Evolutionary conservation across 2,113 vertebrate species (phyloP), one percentile per base, ranked within the genome.

Genomic region (Menura novaehollandiae): DNA sequence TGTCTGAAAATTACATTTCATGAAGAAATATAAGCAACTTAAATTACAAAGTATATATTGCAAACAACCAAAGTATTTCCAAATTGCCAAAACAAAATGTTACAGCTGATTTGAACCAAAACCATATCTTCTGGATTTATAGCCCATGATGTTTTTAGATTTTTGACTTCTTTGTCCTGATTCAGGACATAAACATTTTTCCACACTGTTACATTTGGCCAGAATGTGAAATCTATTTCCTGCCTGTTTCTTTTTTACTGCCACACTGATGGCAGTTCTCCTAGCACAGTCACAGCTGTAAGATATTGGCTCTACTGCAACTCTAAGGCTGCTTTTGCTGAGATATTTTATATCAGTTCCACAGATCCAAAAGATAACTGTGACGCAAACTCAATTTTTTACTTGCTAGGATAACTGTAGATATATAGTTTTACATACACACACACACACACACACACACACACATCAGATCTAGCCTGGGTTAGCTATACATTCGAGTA

Each of bases 141-240:
- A 68, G 64, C 20, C 64, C 80, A 92, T 59, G 76, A 87, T 85
- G 89, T n/a, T 97, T 94, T 95, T 78, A 97, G 74, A 53, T 96
- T 97, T 90, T 85, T 94, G 78, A 95, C 85, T 93, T 86, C 60
- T 95, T 91, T 95, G 85, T 95, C 89, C 49, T 91, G 58, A 91
- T 85, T 82, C 62, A 83, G 85, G 89, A 95, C 78, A 95, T 96
- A 96, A 97, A 96, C 88, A 95, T 96, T 96, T 97, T 97, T 94
- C 95, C 93, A 89, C 93, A 92, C 56, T 71, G 56, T 92, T 95
- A 93, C 84, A 63, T 93, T 97, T 95, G 93, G 91, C 91, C 74
- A 88, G 87, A 96, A 95, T 35, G 75, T 93, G 79, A 93, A 95
- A 83, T 68, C 63, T 83, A 86, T 97, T 97, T 96, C 94, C 96